Conservation (phyloP, 2,888 invertebrate genomes). For the Anoplius nigerrimus region DNA sequence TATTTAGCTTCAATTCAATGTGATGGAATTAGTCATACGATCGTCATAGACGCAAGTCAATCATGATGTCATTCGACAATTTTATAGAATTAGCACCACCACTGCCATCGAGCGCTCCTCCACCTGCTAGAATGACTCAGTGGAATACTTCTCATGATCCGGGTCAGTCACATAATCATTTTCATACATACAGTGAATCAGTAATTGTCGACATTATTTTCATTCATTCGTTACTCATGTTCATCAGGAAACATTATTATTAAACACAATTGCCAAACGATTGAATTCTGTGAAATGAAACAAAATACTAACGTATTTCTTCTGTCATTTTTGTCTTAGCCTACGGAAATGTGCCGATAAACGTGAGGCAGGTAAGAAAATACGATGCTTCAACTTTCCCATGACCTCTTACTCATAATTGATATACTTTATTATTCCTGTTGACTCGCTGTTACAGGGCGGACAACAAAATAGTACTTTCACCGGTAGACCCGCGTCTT, state of each 20-base stretch:
- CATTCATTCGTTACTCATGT: background rate
- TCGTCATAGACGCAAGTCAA: too few species aligned
- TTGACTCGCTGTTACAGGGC: slow-evolving; percentile 46
- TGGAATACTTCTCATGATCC: slow-evolving; percentile 70
- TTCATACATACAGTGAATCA: slow-evolving; percentile 23
- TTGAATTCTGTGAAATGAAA: background rate
- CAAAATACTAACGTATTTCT: slow-evolving; percentile 4
- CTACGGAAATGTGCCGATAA: slow-evolving; percentile 72
- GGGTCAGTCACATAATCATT: slow-evolving; percentile 65
- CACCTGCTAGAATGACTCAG: slow-evolving; percentile 71
- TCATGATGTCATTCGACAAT: slow-evolving; percentile 25
- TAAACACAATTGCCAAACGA: background rate
- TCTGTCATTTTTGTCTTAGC: slow-evolving; percentile 67
- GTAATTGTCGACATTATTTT: background rate
- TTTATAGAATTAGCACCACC: slow-evolving; percentile 79
- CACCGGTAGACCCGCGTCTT: slow-evolving; percentile 70
- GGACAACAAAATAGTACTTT: slow-evolving; percentile 66
- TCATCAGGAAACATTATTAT: background rate
- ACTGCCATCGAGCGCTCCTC: slow-evolving; percentile 78
- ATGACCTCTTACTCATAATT: too few species aligned
- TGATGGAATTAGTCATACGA: too few species aligned
- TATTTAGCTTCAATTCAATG: slow-evolving; percentile 36
- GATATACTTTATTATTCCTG: slow-evolving; percentile 12
- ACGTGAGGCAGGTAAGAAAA: slow-evolving; percentile 68
- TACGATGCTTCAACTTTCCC: background rate